phyloP scores from a whole-genome alignment of 2,797 vertebrate species.

The Dermochelys coriacea region DNA sequence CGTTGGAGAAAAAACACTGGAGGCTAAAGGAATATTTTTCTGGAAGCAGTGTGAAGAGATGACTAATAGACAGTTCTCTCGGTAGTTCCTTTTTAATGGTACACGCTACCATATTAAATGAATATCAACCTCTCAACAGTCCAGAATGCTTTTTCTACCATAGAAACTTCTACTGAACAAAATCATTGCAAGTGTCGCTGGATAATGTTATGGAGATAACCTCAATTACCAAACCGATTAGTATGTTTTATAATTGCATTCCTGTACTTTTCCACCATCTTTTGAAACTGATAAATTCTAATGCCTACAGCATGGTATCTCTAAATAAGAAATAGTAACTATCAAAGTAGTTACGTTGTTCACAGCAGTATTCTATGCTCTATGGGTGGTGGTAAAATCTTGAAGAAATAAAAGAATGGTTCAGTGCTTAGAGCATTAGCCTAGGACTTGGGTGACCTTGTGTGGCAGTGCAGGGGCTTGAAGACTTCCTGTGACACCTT shows the following conservation, averaged over 20 bases:
- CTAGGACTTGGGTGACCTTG: not conserved
- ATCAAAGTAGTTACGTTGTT: not conserved
- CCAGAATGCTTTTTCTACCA: not conserved
- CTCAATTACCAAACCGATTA: not conserved
- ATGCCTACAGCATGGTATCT: not conserved
- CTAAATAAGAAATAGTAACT: not conserved
- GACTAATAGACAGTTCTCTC: not conserved
- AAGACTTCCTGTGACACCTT: not conserved
- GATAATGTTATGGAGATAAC: not conserved
- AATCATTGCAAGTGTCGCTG: not conserved
- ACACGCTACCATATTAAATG: accelerated
- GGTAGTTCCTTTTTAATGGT: not conserved
- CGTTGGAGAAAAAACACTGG: not conserved
- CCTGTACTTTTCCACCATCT: not conserved
- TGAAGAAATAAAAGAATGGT: not conserved
- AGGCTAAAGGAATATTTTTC: not conserved
- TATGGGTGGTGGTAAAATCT: not conserved
- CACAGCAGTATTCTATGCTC: not conserved
- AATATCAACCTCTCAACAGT: not conserved
- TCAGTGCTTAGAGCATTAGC: not conserved
- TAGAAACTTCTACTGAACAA: too few species aligned
- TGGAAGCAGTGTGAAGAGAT: not conserved
- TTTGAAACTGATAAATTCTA: not conserved
- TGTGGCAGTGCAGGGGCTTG: not conserved
- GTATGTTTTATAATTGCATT: not conserved